These are phyloP conservation scores for Linnaemya tessellans DNA, from an alignment of 2,888 invertebrate species.

Conservation along the genomic window DNA sequence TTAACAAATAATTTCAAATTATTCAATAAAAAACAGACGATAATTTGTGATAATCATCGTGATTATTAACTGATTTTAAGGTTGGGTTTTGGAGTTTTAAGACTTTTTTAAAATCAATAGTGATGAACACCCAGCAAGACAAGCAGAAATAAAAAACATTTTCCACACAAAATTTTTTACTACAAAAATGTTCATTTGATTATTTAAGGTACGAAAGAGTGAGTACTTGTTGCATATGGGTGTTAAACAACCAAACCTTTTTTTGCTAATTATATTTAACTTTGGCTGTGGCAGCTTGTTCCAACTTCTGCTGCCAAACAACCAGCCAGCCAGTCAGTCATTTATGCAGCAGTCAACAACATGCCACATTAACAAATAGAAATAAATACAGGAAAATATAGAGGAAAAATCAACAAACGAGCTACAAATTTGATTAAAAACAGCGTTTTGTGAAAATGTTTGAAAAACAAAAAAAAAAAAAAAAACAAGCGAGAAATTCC, in stretches of 20 bases:
- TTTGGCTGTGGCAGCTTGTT: constrained; percentile 56
- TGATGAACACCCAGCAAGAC: constrained; percentile 34
- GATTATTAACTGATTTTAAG: constrained; percentile 37
- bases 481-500: constrained; percentile 29
- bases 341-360: constrained; percentile 43
- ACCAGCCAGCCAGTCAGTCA: not conserved
- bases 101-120: constrained; percentile 41
- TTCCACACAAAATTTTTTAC: constrained; percentile 11
- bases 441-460: constrained; percentile 34
- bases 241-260: constrained; percentile 68
- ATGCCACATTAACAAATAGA: constrained; percentile 43
- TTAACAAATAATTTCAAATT: constrained; percentile 1
- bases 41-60: constrained; percentile 30
- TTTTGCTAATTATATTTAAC: constrained; percentile 71
- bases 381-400: not conserved
- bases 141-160: constrained; percentile 20
- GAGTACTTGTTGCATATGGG: constrained; percentile 63
- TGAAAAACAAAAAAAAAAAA: not conserved
- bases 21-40: constrained; percentile 13
- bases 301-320: constrained; percentile 29
- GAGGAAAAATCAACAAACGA: constrained; percentile 46
- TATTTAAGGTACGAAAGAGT: constrained; percentile 35
- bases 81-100: constrained; percentile 18
- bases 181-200: constrained; percentile 39
- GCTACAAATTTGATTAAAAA: constrained; percentile 64